Evolutionary conservation across 2,113 vertebrate species (phyloP).

Genomic region (Calonectris borealis): DNA sequence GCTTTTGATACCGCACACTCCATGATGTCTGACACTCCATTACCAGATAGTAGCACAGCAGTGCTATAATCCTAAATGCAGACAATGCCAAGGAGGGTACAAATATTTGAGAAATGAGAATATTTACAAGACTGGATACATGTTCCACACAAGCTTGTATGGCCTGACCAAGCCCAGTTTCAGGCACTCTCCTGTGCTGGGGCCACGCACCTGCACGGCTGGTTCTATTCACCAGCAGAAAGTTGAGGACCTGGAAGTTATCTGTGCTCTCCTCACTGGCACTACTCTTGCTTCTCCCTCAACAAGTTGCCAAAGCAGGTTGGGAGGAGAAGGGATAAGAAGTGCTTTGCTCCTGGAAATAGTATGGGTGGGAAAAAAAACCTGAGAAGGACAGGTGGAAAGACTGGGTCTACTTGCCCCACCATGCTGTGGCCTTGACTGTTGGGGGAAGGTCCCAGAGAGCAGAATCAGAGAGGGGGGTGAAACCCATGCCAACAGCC

Average conservation of each 20-base stretch:
- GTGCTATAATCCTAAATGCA: background rate
- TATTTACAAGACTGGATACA: background rate
- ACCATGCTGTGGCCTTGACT: background rate
- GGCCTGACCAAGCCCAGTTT: background rate
- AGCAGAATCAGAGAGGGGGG: background rate
- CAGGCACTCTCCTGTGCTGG: background rate
- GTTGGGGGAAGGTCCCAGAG: fast-evolving
- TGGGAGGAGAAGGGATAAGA: background rate
- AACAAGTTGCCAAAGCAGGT: background rate
- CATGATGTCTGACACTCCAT: background rate
- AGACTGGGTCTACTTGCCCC: background rate
- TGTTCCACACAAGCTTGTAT: background rate
- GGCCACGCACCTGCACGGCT: background rate
- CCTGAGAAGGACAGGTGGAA: background rate
- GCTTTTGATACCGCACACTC: background rate
- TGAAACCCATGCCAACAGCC: background rate
- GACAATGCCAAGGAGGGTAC: background rate
- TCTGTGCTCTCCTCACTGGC: background rate
- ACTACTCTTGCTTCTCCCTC: background rate
- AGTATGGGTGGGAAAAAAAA: background rate
- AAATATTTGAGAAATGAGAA: background rate
- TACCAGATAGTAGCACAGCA: background rate
- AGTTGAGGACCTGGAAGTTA: background rate
- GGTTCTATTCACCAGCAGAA: background rate
- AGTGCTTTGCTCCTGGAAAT: background rate